phyloP scores from a whole-genome alignment of 2,888 invertebrate species.

The Tetrapedia diversipes region DNA sequence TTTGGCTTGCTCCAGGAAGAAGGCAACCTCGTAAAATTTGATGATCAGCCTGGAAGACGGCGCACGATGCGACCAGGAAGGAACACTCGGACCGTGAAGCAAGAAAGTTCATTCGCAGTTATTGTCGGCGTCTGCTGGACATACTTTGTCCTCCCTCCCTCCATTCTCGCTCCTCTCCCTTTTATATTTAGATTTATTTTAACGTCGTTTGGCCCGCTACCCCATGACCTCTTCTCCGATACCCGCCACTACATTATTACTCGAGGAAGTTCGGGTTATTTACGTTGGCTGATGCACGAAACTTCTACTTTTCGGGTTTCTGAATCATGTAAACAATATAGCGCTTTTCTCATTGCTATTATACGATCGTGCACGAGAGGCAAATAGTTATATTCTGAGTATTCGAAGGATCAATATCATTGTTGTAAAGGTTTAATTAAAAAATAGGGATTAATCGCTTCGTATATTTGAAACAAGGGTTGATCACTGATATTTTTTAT shows the following conservation, averaged over 20 bases:
- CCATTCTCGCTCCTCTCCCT: neutral
- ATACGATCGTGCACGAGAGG: too few relatives aligned
- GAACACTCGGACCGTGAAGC: slow-evolving; percentile 51
- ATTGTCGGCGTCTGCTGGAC: slow-evolving; percentile 44
- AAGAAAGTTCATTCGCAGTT: slow-evolving; percentile 51
- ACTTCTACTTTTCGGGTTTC: neutral
- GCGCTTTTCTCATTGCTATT: too few relatives aligned
- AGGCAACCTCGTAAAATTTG: slow-evolving; percentile 59
- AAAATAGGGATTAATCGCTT: too few relatives aligned
- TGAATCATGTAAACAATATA: too few relatives aligned
- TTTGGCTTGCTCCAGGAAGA: slow-evolving; percentile 31
- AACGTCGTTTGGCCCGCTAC: slow-evolving; percentile 46
- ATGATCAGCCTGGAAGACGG: slow-evolving; percentile 45
- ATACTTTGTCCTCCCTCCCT: slow-evolving; percentile 22
- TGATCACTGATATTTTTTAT: too few relatives aligned
- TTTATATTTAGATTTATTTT: slow-evolving; percentile 60
- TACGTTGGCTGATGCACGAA: neutral
- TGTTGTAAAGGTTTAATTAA: too few relatives aligned
- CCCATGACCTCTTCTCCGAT: neutral
- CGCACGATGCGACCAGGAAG: slow-evolving; percentile 37
- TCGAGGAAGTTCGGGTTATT: slow-evolving; percentile 11
- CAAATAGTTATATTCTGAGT: too few relatives aligned
- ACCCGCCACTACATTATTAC: neutral
- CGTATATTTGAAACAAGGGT: too few relatives aligned
- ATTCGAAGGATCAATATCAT: too few relatives aligned